Base-by-base conservation (phyloP, 2,888 invertebrate genomes). In the Clostera curtula region DNA sequence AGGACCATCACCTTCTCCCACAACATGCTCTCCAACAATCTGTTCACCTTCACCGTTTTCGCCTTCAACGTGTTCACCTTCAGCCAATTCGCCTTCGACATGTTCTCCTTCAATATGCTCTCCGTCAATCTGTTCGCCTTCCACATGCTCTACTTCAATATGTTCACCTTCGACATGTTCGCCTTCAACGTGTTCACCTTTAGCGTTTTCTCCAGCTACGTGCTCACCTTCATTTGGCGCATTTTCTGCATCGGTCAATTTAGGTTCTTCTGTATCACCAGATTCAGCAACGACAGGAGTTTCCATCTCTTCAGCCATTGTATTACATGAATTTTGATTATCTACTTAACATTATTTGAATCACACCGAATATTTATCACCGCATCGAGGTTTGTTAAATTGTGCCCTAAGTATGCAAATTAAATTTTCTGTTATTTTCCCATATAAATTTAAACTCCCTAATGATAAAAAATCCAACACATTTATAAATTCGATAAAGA, bases 361-460 rank as follows among this genome's bases (percentile, higher is more conserved):
- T 73, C 58, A 77, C 40, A 76, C 75, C 33, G 71, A 44, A 43
- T 56, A 67, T 17, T 65, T 61, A 37, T 79, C 71, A 30, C 59
- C 57, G 31, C 66, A 56, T 69, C 63, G 58, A 28, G 63, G 63
- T 40, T 61, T 70, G 13, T 54, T 54, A 22, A 77, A 64, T 10
- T 70, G 56, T 32, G 48, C 45, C 23, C 77, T 62, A 5, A 77
- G 43, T 22, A 65, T 53, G 22, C 56, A 27, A 17, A 68, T 74
- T 36, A 79, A 49, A 41, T 74, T 75, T 33, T 60, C 67, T 5
- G 75, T 77, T 38, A 79, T 74, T 59, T 58, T 69, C 36, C 72
- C 68, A 64, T 73, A 76, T 19, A 77, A 47, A 35, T 36, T 49
- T 13, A 67, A 54, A 40, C 71, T 75, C 43, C 55, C 56, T 5